These are phyloP conservation scores for Pipra filicauda DNA, from an alignment of 2,113 vertebrate genomes.

Conservation along the genomic window DNA sequence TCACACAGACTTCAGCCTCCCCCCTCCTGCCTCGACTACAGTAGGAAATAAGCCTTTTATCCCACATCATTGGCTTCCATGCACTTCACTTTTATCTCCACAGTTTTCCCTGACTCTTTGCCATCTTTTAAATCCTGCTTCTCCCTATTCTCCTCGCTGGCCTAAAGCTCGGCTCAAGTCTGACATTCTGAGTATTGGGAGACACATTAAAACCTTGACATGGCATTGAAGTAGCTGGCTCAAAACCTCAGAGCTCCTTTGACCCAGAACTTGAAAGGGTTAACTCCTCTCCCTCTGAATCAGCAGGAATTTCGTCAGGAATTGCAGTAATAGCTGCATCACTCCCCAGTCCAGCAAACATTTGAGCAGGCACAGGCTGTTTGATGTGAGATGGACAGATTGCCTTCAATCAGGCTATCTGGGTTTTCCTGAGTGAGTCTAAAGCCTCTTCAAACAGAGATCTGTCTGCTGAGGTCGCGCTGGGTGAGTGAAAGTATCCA, in stretches of 20 bases:
- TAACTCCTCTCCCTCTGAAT: slow-evolving; percentile 13
- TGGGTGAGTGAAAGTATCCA: not conserved
- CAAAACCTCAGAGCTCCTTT: not conserved
- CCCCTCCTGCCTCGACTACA: not conserved
- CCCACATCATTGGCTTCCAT: slow-evolving; percentile 33
- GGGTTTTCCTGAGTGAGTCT: not conserved
- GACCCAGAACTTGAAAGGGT: slow-evolving; percentile 37
- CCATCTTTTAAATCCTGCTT: slow-evolving; percentile 30
- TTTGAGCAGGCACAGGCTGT: not conserved
- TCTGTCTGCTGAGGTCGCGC: not conserved
- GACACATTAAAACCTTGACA: not conserved
- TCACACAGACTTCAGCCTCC: not conserved
- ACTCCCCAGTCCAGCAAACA: not conserved
- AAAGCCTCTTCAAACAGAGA: not conserved
- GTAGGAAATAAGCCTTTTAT: slow-evolving; percentile 40
- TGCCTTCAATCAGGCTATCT: not conserved
- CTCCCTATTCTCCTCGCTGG: not conserved
- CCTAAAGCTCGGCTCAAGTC: slow-evolving; percentile 9
- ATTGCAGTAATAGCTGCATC: not conserved
- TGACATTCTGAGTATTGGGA: not conserved
- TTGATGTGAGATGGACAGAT: not conserved
- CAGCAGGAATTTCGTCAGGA: not conserved
- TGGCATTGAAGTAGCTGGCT: not conserved
- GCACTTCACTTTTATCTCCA: slow-evolving; percentile 18
- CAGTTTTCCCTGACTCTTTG: slow-evolving; percentile 13